phyloP scores from a whole-genome alignment of 2,113 vertebrate species.

The Chlorodrepanis virens region DNA sequence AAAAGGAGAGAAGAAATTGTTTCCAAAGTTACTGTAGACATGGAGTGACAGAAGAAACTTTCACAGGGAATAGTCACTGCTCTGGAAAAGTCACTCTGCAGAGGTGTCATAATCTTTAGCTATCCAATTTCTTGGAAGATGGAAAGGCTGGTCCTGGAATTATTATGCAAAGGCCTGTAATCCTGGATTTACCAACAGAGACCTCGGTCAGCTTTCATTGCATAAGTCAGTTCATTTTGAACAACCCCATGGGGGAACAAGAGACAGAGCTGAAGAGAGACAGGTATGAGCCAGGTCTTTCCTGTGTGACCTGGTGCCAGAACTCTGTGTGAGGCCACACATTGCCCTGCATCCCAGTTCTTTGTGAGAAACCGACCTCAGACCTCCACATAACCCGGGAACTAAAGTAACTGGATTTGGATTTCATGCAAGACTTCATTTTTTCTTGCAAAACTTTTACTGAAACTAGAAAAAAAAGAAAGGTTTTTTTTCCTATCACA shows the following conservation, averaged over 20 bases:
- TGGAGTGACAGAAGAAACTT: not conserved
- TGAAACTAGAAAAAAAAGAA: not conserved
- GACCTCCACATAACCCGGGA: not conserved
- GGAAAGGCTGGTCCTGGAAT: not conserved
- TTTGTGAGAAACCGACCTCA: not conserved
- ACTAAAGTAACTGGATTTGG: not conserved
- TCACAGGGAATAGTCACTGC: not conserved
- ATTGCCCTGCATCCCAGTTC: not conserved
- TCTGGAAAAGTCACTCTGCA: not conserved
- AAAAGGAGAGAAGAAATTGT: not conserved
- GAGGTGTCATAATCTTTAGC: not conserved
- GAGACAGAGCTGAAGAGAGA: not conserved
- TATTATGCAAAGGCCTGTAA: slow-evolving; percentile 9
- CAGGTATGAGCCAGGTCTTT: not conserved
- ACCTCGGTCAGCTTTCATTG: not conserved
- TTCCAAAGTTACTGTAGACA: not conserved
- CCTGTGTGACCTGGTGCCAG: not conserved
- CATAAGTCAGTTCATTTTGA: not conserved
- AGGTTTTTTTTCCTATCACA: not conserved
- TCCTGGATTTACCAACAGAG: not conserved
- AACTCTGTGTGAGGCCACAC: not conserved
- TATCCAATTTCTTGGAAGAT: slow-evolving; percentile 41
- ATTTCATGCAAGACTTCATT: not conserved
- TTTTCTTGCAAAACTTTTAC: not conserved
- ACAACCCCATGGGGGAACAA: not conserved